Evolutionary conservation across 2,888 invertebrate species (phyloP).

Genomic region (Nycteola revayana): DNA sequence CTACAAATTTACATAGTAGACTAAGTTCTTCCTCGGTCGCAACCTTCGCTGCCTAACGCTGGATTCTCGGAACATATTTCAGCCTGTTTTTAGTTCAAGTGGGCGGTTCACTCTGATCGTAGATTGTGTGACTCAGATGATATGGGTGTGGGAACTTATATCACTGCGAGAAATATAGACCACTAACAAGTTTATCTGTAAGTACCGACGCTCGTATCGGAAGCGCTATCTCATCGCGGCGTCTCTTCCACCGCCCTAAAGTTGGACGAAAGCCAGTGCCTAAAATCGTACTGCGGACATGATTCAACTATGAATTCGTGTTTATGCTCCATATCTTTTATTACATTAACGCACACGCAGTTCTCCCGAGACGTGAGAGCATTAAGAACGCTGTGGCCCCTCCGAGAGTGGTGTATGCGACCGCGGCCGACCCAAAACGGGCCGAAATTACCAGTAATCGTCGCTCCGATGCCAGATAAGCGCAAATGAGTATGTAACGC

Average conservation of each 20-base stretch:
- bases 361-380: constrained; percentile 50
- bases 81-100: constrained; percentile 60
- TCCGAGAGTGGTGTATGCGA: constrained; percentile 60
- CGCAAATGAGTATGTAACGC: constrained; percentile 76
- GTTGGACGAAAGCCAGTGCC: constrained; percentile 68
- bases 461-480: constrained; percentile 71
- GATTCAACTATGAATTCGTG: constrained; percentile 54
- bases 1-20: constrained; percentile 48
- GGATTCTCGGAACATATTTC: constrained; percentile 56
- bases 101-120: constrained; percentile 61
- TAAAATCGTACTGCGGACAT: constrained; percentile 62
- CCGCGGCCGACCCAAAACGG: constrained; percentile 48
- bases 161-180: constrained; percentile 45
- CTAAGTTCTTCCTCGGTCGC: constrained; percentile 42
- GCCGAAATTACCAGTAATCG: constrained; percentile 66
- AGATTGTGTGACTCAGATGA: constrained; percentile 68
- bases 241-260: constrained; percentile 49
- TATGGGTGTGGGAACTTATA: constrained; percentile 68
- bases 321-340: constrained; percentile 54
- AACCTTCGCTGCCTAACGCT: constrained; percentile 41
- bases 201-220: constrained; percentile 56
- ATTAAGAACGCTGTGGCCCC: constrained; percentile 40
- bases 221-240: constrained; percentile 48
- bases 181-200: constrained; percentile 53
- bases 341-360: constrained; percentile 45